A percentile compares a stretch with the other conserved stretches of the same genome.
These are phyloP conservation scores for Rhombomys opimus DNA, from an alignment of 2,113 vertebrate species.

Conservation along the genomic window DNA sequence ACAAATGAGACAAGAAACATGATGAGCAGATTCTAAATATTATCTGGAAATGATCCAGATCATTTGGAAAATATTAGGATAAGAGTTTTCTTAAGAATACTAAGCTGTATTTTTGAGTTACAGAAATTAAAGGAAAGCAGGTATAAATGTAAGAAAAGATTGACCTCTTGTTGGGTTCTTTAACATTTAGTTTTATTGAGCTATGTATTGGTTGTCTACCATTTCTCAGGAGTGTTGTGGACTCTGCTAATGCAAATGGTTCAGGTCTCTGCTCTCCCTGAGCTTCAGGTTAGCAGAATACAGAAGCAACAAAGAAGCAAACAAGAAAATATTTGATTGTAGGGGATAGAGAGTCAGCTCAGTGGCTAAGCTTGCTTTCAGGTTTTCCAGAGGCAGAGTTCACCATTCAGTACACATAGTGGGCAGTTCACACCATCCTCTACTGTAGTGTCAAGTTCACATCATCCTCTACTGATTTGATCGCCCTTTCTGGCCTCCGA, in stretches of 20 bases:
- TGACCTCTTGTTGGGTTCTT: neutral
- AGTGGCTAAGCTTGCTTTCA: neutral
- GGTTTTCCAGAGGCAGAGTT: neutral
- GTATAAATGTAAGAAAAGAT: neutral
- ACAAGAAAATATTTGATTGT: neutral
- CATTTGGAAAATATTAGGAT: neutral
- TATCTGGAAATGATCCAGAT: slow-evolving; percentile 1
- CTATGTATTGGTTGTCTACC: neutral
- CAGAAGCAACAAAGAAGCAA: neutral
- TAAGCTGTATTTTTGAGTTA: neutral
- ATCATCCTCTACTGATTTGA: neutral
- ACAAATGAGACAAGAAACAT: neutral
- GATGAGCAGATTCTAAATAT: neutral
- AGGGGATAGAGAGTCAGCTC: neutral
- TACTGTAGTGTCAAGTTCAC: neutral
- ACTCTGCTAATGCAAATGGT: neutral
- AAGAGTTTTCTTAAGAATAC: neutral
- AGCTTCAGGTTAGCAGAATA: neutral
- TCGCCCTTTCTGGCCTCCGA: neutral
- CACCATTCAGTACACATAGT: neutral
- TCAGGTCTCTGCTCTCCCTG: neutral
- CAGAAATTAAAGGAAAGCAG: neutral
- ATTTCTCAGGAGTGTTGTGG: neutral
- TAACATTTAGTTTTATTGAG: neutral
- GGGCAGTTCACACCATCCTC: neutral